Conservation (phyloP, 2,888 invertebrate species). For the Gonocerus acuteangulatus region DNA sequence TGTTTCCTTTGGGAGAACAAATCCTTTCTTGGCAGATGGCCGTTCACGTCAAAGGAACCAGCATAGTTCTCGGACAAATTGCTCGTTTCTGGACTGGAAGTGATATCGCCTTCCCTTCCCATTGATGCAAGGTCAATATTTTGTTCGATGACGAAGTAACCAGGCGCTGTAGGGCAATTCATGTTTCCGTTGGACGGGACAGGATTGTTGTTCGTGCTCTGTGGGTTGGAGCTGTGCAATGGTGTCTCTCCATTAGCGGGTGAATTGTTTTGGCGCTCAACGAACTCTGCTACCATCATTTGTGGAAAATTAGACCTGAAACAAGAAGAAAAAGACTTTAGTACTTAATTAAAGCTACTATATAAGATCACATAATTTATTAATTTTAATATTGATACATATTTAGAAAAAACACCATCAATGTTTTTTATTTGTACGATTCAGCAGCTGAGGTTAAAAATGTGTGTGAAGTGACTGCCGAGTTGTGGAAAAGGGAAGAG, state of each 20-base stretch:
- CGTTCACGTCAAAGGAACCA: constrained; percentile 48
- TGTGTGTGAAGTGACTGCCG: no score
- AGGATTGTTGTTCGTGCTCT: constrained; percentile 32
- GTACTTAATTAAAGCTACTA: background rate
- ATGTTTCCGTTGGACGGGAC: constrained; percentile 32
- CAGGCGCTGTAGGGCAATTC: constrained; percentile 32
- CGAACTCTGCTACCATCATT: constrained; percentile 83
- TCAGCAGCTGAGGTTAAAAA: no score
- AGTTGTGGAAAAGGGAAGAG: no score
- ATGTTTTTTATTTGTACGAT: no score
- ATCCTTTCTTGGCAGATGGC: constrained; percentile 59
- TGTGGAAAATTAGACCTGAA: constrained; percentile 42
- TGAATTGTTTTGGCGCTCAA: constrained; percentile 63
- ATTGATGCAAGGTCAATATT: constrained; percentile 21
- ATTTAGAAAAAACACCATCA: no score
- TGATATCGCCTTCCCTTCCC: constrained; percentile 26
- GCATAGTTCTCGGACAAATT: constrained; percentile 44
- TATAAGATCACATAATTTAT: no score
- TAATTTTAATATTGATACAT: no score
- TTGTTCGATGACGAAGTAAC: constrained; percentile 22
- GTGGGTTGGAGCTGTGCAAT: constrained; percentile 48
- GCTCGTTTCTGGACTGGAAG: constrained; percentile 40
- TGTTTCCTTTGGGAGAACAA: constrained; percentile 86
- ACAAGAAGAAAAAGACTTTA: background rate
- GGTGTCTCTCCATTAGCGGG: constrained; percentile 62